Evolutionary conservation across 2,113 vertebrate genomes (phyloP).

Genomic region (Zapus hudsonius): DNA sequence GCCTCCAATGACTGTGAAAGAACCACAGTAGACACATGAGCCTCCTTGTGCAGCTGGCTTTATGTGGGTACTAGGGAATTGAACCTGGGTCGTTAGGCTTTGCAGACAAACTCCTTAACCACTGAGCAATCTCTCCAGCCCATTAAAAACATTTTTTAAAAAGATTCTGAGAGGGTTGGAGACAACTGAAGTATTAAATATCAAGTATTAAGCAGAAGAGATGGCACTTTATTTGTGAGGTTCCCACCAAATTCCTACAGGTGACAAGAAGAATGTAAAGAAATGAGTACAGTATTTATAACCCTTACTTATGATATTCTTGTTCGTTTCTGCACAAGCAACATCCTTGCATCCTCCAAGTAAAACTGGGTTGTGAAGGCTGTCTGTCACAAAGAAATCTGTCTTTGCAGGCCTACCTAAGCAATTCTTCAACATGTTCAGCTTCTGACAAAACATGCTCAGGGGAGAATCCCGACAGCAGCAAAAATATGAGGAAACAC

Average conservation of each 20-base stretch:
- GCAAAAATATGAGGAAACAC: slow-evolving; percentile 13
- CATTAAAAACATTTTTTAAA: too few relatives aligned
- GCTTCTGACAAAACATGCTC: neutral
- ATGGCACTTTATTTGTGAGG: neutral
- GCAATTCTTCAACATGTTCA: slow-evolving; percentile 6
- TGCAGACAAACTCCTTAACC: too few relatives aligned
- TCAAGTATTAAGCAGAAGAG: slow-evolving; percentile 19
- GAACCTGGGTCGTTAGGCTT: too few relatives aligned
- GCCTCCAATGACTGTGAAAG: too few relatives aligned
- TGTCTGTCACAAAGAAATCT: neutral
- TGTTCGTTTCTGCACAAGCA: neutral
- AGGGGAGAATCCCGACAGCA: neutral
- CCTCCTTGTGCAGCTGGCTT: too few relatives aligned
- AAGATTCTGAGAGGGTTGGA: neutral
- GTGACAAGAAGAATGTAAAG: slow-evolving; percentile 15
- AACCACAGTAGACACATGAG: too few relatives aligned
- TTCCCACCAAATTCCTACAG: neutral
- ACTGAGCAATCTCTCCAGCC: too few relatives aligned
- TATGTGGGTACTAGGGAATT: too few relatives aligned
- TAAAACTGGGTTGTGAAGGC: neutral
- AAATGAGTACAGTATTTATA: slow-evolving; percentile 11
- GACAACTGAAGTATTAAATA: slow-evolving; percentile 4
- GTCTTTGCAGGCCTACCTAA: slow-evolving; percentile 1
- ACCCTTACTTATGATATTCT: neutral
- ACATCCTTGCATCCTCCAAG: neutral